phyloP scores from a whole-genome alignment of 92 coral and sea anemone genomes.

The Phymanthus crucifer region DNA sequence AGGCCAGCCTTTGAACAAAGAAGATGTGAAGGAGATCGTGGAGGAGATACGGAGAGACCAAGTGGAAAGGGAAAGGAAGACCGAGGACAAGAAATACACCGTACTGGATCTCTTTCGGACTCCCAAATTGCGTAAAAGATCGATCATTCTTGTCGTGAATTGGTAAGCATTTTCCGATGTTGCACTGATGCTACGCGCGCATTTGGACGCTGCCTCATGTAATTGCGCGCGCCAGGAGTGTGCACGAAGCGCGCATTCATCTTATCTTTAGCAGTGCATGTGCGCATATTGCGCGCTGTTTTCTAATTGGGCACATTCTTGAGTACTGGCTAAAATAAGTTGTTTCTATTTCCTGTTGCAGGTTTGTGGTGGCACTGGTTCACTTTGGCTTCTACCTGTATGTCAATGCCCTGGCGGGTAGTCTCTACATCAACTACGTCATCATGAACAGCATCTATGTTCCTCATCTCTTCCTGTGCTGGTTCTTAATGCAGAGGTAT shows the following conservation, averaged over 20 bases:
- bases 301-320: too few species aligned
- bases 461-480: constrained; percentile 45
- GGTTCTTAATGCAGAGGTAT: constrained; percentile 54
- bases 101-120: constrained; percentile 49
- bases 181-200: not conserved
- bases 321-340: not conserved
- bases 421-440: constrained; percentile 49
- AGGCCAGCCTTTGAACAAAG: constrained; percentile 30
- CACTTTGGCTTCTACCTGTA: constrained; percentile 56
- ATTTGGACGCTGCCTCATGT: too few species aligned
- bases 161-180: constrained; percentile 26
- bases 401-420: constrained; percentile 53
- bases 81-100: constrained; percentile 25
- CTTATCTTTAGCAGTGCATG: too few species aligned
- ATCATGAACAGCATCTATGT: constrained; percentile 43
- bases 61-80: constrained; percentile 38
- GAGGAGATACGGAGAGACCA: constrained; percentile 45
- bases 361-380: constrained; percentile 68
- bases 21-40: constrained; percentile 23
- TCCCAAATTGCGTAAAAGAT: constrained; percentile 57
- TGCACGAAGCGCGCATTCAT: too few species aligned
- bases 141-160: constrained; percentile 35
- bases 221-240: too few species aligned
- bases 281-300: too few species aligned
- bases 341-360: not conserved